These are phyloP conservation scores for Epinotia ramella DNA, from an alignment of 2,888 invertebrate species.

Conservation along the genomic window DNA sequence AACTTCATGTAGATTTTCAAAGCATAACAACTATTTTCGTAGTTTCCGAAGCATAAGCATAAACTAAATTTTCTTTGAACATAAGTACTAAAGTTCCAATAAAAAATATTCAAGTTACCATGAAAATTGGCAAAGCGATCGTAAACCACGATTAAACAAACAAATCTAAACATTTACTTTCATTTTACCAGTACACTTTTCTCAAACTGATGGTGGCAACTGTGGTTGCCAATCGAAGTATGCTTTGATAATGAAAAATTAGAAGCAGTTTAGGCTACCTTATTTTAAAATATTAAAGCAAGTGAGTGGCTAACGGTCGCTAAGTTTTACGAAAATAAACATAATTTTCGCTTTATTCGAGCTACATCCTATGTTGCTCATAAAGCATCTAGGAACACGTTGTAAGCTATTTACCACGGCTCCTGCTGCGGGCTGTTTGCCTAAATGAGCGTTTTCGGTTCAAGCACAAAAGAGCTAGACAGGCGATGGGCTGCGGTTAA, in stretches of 20 bases:
- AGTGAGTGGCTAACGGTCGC: neutral
- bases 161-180: neutral
- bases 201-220: too few species aligned
- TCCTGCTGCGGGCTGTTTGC: slow-evolving; percentile 34
- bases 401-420: slow-evolving; percentile 13
- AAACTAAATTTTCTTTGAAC: too few species aligned
- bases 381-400: slow-evolving; percentile 11
- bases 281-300: too few species aligned
- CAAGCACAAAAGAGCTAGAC: slow-evolving; percentile 44
- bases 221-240: too few species aligned
- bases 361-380: slow-evolving; percentile 9
- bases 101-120: too few species aligned
- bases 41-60: too few species aligned
- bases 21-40: too few species aligned
- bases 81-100: too few species aligned
- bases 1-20: too few species aligned
- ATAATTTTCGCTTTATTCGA: slow-evolving; percentile 10
- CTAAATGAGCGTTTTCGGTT: slow-evolving; percentile 44
- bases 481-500: slow-evolving; percentile 1
- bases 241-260: too few species aligned
- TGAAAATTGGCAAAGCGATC: too few species aligned
- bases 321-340: slow-evolving; percentile 10
- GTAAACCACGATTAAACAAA: neutral
- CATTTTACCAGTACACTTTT: neutral
- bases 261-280: too few species aligned